A percentile compares a stretch with the other conserved stretches of the same genome.
Conservation (phyloP, 2,797 vertebrate species). For the Lerista edwardsae region DNA sequence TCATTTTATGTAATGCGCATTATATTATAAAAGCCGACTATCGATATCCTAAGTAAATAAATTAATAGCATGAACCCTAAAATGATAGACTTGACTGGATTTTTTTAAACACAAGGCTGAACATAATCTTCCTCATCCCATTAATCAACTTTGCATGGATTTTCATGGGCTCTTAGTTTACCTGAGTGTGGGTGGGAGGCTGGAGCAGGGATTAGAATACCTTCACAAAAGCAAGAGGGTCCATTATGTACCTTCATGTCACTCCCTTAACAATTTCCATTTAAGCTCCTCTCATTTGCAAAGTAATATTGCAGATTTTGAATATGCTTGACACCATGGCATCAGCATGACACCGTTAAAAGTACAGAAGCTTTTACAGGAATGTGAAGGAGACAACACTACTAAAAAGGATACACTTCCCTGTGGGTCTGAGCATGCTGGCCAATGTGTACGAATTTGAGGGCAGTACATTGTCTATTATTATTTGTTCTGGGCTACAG, state of each 20-base stretch:
- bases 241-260: neutral
- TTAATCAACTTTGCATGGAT: neutral
- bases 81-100: neutral
- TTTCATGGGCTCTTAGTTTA: neutral
- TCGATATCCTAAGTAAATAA: neutral
- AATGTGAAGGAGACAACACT: neutral
- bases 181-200: neutral
- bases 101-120: neutral
- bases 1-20: too few relatives aligned
- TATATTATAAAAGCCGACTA: neutral
- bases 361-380: neutral
- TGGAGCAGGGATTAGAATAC: neutral
- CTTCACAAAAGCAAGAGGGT: neutral
- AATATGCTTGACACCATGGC: neutral
- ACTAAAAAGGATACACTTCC: too few relatives aligned
- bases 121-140: neutral
- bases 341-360: neutral
- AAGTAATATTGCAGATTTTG: slow-evolving; percentile 1
- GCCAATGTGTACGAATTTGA: neutral
- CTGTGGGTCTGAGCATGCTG: neutral
- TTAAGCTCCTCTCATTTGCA: slow-evolving; percentile 17
- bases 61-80: neutral
- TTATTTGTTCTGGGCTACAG: neutral
- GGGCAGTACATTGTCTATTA: neutral
- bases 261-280: neutral